Evolutionary conservation across 2,113 vertebrate genomes (phyloP).

Genomic region (Danionella cerebrum): DNA sequence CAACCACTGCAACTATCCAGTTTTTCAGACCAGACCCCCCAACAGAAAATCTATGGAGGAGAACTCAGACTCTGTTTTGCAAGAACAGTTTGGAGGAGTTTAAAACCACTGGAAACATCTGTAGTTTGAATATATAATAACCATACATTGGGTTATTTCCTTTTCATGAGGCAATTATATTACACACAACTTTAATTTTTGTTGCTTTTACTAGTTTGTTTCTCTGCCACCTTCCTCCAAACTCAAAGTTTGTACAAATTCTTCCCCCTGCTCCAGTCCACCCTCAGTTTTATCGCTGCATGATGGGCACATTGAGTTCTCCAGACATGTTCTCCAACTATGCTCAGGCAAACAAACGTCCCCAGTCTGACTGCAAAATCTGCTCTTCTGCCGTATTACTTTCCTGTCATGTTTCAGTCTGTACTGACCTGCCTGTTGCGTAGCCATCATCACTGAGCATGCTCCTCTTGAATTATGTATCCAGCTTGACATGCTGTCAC

Average conservation of each 20-base stretch:
- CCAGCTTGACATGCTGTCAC: background rate
- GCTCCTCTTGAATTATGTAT: constrained; percentile 5
- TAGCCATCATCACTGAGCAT: background rate
- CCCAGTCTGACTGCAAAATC: background rate
- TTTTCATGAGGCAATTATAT: too few species aligned
- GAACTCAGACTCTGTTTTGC: too few species aligned
- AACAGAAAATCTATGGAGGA: too few species aligned
- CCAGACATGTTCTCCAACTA: background rate
- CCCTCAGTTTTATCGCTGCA: background rate
- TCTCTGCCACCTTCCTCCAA: background rate
- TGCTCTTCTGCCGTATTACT: background rate
- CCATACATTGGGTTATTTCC: too few species aligned
- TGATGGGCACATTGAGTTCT: background rate
- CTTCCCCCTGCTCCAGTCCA: background rate
- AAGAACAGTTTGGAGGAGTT: too few species aligned
- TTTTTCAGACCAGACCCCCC: too few species aligned
- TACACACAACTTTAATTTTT: too few species aligned
- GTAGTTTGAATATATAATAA: too few species aligned
- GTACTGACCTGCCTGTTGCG: background rate
- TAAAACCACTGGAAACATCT: too few species aligned
- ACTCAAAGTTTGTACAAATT: background rate
- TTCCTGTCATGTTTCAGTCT: background rate
- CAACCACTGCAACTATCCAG: too few species aligned
- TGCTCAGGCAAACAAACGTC: background rate
- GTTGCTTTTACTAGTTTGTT: background rate